Conservation (phyloP, 1,140 invertebrate species). For the Philotrypesis tridentata region DNA sequence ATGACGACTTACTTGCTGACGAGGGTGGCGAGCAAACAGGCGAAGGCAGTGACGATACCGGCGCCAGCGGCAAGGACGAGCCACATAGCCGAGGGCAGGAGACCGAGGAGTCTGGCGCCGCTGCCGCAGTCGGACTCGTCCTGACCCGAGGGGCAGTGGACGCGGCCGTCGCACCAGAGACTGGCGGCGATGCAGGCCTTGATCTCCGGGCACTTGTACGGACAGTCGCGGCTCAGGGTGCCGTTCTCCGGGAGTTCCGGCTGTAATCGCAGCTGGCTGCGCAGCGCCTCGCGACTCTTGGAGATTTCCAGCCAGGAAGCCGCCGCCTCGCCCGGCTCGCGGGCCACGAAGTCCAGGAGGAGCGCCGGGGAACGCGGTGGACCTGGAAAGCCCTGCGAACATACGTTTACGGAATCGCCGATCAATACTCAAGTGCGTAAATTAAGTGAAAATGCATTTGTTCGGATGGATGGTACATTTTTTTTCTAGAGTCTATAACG, state of each 20-base stretch:
- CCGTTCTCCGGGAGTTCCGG: constrained; percentile 75
- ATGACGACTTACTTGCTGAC: constrained; percentile 64
- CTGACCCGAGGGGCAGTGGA: constrained; percentile 89
- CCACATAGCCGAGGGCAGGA: constrained; percentile 73
- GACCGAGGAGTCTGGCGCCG: constrained; percentile 68
- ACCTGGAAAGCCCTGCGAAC: constrained; percentile 57
- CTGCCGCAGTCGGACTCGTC: constrained; percentile 85
- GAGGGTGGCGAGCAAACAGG: constrained; percentile 68
- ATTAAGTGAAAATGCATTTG: too few species aligned
- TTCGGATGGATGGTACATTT: too few species aligned
- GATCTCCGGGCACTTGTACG: constrained; percentile 88
- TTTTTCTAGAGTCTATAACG: too few species aligned
- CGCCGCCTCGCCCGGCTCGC: constrained; percentile 80
- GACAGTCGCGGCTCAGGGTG: constrained; percentile 76
- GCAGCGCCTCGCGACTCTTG: constrained; percentile 77
- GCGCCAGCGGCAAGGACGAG: constrained; percentile 69
- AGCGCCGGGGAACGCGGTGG: constrained; percentile 77
- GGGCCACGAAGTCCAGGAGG: constrained; percentile 82
- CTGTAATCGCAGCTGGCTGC: constrained; percentile 76
- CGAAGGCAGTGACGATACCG: constrained; percentile 71
- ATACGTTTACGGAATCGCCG: neutral
- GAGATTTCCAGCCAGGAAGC: constrained; percentile 85
- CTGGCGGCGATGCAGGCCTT: constrained; percentile 89
- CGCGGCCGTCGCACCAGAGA: constrained; percentile 90
- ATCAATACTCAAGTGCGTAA: too few species aligned